Percentiles rank a stretch among this genome's conserved stretches.
These are phyloP conservation scores for Pitangus sulphuratus DNA, from an alignment of 2,797 vertebrate species.

Conservation along the genomic window DNA sequence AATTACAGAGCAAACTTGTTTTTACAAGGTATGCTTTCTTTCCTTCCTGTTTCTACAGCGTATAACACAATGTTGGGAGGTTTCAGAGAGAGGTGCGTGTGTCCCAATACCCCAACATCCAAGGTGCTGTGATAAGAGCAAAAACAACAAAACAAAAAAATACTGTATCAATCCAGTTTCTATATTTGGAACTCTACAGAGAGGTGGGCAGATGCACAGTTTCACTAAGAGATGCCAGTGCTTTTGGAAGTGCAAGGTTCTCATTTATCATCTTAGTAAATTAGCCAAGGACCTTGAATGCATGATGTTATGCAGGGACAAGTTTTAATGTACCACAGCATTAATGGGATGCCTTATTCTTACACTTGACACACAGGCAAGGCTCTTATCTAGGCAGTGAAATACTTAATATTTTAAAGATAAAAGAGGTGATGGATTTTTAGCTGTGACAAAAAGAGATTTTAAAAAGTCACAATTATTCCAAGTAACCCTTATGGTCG, in stretches of 20 bases:
- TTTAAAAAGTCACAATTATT: background rate
- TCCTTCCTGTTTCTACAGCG: accelerated
- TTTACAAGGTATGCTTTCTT: background rate
- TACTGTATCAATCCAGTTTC: background rate
- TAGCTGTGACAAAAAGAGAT: background rate
- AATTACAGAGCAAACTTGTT: background rate
- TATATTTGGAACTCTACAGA: background rate
- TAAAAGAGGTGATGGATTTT: background rate
- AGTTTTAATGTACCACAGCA: background rate
- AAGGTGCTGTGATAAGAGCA: background rate
- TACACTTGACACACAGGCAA: background rate
- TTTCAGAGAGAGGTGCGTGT: accelerated
- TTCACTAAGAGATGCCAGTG: background rate
- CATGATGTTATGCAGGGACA: background rate
- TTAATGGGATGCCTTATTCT: background rate
- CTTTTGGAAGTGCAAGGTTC: background rate
- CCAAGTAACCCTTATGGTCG: background rate
- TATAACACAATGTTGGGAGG: background rate
- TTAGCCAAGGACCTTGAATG: background rate
- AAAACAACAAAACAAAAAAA: background rate
- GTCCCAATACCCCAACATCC: background rate
- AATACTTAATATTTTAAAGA: background rate
- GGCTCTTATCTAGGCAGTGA: background rate
- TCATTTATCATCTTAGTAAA: background rate
- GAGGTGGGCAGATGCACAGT: background rate